Evolutionary conservation across 2,888 invertebrate genomes (phyloP).

Genomic region (Mesochorus sp.): DNA sequence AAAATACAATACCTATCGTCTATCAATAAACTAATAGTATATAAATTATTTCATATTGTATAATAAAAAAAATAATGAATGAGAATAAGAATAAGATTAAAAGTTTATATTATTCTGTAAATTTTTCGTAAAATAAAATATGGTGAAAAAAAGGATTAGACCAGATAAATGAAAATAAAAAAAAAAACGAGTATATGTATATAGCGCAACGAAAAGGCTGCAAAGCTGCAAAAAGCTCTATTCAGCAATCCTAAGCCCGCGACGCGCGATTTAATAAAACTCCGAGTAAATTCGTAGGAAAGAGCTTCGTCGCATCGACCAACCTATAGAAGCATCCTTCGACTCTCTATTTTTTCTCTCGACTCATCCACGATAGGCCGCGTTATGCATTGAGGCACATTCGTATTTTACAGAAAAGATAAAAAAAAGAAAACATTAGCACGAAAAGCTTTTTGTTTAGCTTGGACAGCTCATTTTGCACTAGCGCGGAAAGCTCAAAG

Average conservation of each 20-base stretch:
- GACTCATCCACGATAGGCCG: neutral
- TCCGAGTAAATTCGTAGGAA: conserved; percentile 61
- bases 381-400: conserved; percentile 24
- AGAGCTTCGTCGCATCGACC: conserved; percentile 64
- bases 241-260: conserved; percentile 13
- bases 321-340: conserved; percentile 31
- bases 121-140: neutral
- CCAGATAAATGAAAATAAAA: conserved; percentile 5
- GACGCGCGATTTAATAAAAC: conserved; percentile 58
- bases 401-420: conserved; percentile 3
- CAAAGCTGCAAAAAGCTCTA: conserved; percentile 31
- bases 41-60: too few species aligned
- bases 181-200: conserved; percentile 18
- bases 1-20: too few species aligned
- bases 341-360: neutral
- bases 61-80: neutral
- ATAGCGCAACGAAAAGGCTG: conserved; percentile 14
- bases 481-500: conserved; percentile 47
- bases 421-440: conserved; percentile 38
- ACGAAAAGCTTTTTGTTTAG: conserved; percentile 69
- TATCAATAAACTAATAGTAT: too few species aligned
- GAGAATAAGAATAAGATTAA: too few species aligned
- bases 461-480: conserved; percentile 69
- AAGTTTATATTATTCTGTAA: too few species aligned
- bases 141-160: neutral